phyloP scores from a whole-genome alignment of 2,113 vertebrate species.

The Thamnophis sirtalis region DNA sequence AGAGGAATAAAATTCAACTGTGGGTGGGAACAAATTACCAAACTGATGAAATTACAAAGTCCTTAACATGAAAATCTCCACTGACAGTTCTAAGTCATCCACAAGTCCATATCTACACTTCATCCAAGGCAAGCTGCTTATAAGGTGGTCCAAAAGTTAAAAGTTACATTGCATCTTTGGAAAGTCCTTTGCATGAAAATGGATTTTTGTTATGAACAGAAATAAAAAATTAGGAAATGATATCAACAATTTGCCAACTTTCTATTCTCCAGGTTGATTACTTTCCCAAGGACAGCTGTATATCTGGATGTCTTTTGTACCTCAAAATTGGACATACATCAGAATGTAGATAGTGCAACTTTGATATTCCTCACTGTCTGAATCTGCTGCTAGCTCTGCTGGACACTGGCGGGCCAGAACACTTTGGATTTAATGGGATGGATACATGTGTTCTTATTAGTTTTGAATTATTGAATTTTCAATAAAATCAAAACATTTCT shows the following conservation, averaged over 20 bases:
- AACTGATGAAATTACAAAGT: conserved; percentile 30
- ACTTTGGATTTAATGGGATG: background rate
- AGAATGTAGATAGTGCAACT: background rate
- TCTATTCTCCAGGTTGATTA: background rate
- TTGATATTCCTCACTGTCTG: background rate
- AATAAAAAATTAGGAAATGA: background rate
- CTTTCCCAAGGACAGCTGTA: background rate
- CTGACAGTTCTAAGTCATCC: conserved; percentile 24
- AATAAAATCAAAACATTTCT: background rate
- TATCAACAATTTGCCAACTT: background rate
- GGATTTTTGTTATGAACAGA: background rate
- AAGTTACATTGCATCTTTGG: conserved; percentile 9
- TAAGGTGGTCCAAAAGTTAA: conserved; percentile 26
- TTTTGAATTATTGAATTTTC: background rate
- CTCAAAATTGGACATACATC: background rate
- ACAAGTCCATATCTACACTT: conserved; percentile 18
- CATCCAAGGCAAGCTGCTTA: background rate
- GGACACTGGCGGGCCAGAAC: too few species aligned
- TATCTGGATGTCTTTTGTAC: background rate
- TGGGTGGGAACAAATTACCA: conserved; percentile 7
- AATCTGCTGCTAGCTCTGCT: too few species aligned
- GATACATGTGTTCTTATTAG: too few species aligned
- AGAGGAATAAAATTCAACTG: conserved; percentile 24
- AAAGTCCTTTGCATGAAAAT: background rate
- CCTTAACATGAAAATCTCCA: conserved; percentile 11